A percentile compares a stretch with the other conserved stretches of the same genome.
Evolutionary conservation across 2,888 invertebrate species (phyloP).

Genomic region (Schrankia costaestrigalis): DNA sequence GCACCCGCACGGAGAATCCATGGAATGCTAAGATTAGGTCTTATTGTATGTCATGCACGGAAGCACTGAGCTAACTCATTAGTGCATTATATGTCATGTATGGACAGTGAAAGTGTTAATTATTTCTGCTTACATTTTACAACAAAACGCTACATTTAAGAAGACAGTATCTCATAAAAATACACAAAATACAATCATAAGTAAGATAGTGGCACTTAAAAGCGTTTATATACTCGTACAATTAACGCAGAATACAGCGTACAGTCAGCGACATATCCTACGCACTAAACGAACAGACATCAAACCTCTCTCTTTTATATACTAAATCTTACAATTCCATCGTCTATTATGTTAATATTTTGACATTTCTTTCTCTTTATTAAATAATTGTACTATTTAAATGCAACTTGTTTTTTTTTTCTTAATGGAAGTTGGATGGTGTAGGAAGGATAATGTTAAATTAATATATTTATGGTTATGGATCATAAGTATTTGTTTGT

Average conservation of each 20-base stretch:
- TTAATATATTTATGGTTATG: too few species aligned
- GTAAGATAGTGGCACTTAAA: constrained; percentile 15
- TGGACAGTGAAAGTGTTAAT: too few species aligned
- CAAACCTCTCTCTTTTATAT: constrained; percentile 4
- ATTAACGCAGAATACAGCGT: constrained; percentile 2
- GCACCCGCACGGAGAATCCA: too few species aligned
- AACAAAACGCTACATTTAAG: constrained; percentile 4
- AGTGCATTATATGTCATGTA: too few species aligned
- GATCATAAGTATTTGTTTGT: too few species aligned
- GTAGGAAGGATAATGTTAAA: constrained; percentile 12
- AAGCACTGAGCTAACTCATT: too few species aligned
- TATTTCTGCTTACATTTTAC: too few species aligned
- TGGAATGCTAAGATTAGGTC: too few species aligned
- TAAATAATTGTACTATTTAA: constrained; percentile 27
- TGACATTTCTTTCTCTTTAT: constrained; percentile 4
- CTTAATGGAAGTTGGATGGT: constrained; percentile 13
- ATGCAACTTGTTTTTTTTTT: constrained; percentile 17
- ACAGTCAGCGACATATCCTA: constrained; percentile 10
- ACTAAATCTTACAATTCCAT: constrained; percentile 15
- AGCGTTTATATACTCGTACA: constrained; percentile 3
- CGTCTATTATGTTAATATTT: constrained; percentile 7
- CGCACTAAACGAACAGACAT: constrained; percentile 12
- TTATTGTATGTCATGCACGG: too few species aligned
- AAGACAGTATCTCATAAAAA: too few species aligned
- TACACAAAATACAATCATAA: too few species aligned